These are phyloP conservation scores for Cephus spinipes DNA, from an alignment of 2,888 invertebrate genomes.

Conservation along the genomic window DNA sequence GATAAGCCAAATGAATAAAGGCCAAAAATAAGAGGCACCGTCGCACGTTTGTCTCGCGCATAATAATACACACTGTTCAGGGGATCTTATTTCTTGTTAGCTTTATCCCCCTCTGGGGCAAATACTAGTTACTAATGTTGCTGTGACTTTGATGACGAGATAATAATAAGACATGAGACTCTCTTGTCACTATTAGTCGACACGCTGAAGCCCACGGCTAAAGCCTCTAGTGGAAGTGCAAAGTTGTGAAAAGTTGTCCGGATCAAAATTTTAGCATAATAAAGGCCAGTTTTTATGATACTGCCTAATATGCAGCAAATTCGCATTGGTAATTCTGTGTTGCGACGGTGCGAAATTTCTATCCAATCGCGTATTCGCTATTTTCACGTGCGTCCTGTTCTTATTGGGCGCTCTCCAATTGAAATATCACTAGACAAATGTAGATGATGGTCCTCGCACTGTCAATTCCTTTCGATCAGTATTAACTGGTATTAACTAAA, in stretches of 20 bases:
- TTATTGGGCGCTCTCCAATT: not conserved
- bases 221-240: not conserved
- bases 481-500: too few species aligned
- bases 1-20: constrained; percentile 75
- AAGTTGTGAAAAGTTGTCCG: not conserved
- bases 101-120: not conserved
- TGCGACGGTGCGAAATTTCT: not conserved
- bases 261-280: not conserved
- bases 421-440: too few species aligned
- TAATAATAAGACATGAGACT: not conserved
- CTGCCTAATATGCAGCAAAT: not conserved
- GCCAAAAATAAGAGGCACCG: constrained; percentile 77
- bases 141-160: not conserved
- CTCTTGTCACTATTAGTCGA: not conserved
- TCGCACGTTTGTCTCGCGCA: constrained; percentile 73
- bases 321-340: not conserved
- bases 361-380: not conserved
- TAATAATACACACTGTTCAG: constrained; percentile 50
- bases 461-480: too few species aligned
- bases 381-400: not conserved
- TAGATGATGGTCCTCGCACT: too few species aligned
- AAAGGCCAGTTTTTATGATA: not conserved
- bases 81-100: not conserved
- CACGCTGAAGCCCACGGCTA: not conserved
- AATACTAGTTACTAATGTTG: not conserved